phyloP scores from a whole-genome alignment of 2,888 invertebrate genomes.

The Anthrax anthrax region DNA sequence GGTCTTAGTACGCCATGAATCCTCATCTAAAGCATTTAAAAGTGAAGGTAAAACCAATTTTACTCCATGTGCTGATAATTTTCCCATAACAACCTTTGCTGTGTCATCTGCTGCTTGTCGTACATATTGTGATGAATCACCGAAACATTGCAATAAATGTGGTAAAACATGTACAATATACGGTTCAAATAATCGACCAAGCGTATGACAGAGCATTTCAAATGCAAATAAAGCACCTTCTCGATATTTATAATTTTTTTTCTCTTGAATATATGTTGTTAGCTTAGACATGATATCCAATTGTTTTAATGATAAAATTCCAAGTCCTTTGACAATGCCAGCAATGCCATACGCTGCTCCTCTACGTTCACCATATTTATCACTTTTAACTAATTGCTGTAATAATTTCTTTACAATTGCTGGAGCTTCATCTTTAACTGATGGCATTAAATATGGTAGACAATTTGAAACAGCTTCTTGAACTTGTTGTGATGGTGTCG shows the following conservation, averaged over 20 bases:
- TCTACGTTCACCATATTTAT: conserved; percentile 68
- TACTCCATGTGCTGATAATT: conserved; percentile 92
- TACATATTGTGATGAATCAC: conserved; percentile 90
- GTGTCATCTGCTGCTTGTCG: conserved; percentile 93
- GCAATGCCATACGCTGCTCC: conserved; percentile 98
- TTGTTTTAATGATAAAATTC: conserved; percentile 88
- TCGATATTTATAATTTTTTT: conserved; percentile 85
- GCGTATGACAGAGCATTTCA: conserved; percentile 79
- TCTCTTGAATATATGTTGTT: conserved; percentile 88
- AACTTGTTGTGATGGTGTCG: conserved; percentile 94
- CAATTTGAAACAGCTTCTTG: conserved; percentile 97
- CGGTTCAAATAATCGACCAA: conserved; percentile 95
- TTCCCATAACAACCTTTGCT: conserved; percentile 88
- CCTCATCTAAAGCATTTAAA: conserved; percentile 85
- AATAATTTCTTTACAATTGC: conserved; percentile 75
- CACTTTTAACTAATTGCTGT: conserved; percentile 73
- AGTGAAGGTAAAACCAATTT: conserved; percentile 91
- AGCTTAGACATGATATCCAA: conserved; percentile 89
- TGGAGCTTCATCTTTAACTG: conserved; percentile 82
- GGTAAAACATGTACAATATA: conserved; percentile 96
- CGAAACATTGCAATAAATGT: conserved; percentile 86
- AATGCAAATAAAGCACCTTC: conserved; percentile 96
- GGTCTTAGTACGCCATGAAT: conserved; percentile 97
- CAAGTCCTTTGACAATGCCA: conserved; percentile 91
- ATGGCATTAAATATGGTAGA: conserved; percentile 82